These are phyloP conservation scores for Venturia canescens DNA, from an alignment of 1,140 invertebrate genomes.

Conservation along the genomic window DNA sequence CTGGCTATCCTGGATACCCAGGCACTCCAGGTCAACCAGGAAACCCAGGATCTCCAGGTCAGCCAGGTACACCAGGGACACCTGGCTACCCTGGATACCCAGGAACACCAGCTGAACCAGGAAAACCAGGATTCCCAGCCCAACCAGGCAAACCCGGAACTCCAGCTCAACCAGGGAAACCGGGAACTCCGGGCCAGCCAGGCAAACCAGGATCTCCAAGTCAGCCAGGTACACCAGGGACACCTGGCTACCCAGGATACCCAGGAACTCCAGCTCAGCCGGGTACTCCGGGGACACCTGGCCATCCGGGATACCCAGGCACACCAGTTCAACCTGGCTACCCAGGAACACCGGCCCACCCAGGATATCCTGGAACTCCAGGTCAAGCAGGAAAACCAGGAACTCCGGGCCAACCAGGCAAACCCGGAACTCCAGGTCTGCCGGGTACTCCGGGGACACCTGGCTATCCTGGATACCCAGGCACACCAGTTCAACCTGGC, in stretches of 20 bases:
- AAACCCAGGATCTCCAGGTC: conserved; percentile 45
- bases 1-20: too few relatives aligned
- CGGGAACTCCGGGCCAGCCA: conserved; percentile 28
- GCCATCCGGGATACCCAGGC: too few relatives aligned
- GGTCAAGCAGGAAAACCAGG: conserved; percentile 47
- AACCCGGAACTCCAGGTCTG: not conserved
- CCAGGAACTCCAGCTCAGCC: too few relatives aligned
- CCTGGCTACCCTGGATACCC: conserved; percentile 5
- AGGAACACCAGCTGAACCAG: conserved; percentile 32
- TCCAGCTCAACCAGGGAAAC: too few relatives aligned
- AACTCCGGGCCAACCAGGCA: conserved; percentile 20
- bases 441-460: not conserved
- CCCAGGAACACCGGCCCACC: not conserved
- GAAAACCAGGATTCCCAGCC: not conserved
- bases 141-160: conserved; percentile 49
- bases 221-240: not conserved
- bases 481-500: too few relatives aligned
- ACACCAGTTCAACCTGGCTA: too few relatives aligned
- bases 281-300: too few relatives aligned
- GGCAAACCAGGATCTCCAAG: conserved; percentile 37
- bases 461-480: conserved; percentile 39
- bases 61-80: conserved; percentile 27
- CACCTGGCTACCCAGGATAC: too few relatives aligned
- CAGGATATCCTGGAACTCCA: conserved; percentile 46
- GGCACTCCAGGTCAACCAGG: conserved; percentile 30